Conservation (phyloP, 64 coral and sea anemone genomes). For the Montipora foliosa region DNA sequence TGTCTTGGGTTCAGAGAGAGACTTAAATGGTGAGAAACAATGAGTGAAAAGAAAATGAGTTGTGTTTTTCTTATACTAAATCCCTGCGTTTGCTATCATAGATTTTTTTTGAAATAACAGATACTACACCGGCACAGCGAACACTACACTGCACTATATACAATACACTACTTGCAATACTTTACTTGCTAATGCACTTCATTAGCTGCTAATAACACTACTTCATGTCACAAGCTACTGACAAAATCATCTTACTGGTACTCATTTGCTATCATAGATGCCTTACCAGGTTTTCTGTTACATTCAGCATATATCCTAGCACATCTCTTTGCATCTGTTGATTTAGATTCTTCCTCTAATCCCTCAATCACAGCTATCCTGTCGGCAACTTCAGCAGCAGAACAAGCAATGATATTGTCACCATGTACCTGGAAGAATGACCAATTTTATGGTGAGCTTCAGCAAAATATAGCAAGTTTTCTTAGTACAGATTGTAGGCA, state of each 20-base stretch:
- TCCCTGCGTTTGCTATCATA: too few relatives aligned
- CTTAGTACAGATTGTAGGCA: too few relatives aligned
- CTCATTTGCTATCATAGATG: background rate
- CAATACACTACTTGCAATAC: too few relatives aligned
- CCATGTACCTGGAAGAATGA: slow-evolving; percentile 69
- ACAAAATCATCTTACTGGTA: too few relatives aligned
- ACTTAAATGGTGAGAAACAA: too few relatives aligned
- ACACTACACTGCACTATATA: too few relatives aligned
- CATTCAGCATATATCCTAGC: slow-evolving; percentile 97
- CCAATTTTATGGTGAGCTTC: background rate
- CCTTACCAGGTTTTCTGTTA: slow-evolving; percentile 91
- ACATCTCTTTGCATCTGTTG: slow-evolving; percentile 83
- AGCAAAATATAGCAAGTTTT: background rate
- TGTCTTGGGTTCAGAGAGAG: too few relatives aligned
- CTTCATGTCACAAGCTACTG: too few relatives aligned
- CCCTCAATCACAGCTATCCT: slow-evolving; percentile 98
- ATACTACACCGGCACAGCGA: too few relatives aligned
- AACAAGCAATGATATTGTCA: slow-evolving; percentile 94
- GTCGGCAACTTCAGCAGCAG: slow-evolving; percentile 89
- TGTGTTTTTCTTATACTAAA: background rate
- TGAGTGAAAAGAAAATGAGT: background rate
- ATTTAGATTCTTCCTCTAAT: slow-evolving; percentile 85
- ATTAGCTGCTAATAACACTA: too few relatives aligned
- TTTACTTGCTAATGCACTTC: too few relatives aligned
- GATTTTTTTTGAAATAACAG: too few relatives aligned